Evolutionary conservation across 2,888 invertebrate species (phyloP).

Genomic region (Arctia plantaginis): DNA sequence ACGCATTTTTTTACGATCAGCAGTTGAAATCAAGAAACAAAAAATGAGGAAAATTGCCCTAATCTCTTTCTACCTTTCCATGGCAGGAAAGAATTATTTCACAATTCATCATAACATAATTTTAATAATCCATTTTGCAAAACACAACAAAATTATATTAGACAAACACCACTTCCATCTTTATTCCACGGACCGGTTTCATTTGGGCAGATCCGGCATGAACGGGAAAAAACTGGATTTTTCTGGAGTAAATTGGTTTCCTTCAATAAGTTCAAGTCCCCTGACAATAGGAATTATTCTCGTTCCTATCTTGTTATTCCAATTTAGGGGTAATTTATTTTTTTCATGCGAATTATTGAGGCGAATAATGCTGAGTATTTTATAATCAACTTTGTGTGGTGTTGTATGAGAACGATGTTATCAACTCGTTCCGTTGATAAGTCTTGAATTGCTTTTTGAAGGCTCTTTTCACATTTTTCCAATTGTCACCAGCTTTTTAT

Average conservation of each 20-base stretch:
- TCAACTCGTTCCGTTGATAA: constrained; percentile 39
- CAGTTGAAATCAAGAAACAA: not conserved
- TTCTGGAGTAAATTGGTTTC: constrained; percentile 72
- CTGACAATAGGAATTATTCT: constrained; percentile 78
- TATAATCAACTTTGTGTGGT: constrained; percentile 58
- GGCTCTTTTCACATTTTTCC: constrained; percentile 11
- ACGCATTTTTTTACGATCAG: not conserved
- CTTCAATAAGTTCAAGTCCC: constrained; percentile 76
- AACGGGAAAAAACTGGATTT: constrained; percentile 62
- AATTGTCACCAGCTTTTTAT: constrained; percentile 6
- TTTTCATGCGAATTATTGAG: constrained; percentile 58
- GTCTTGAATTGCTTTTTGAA: constrained; percentile 17
- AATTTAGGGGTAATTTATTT: constrained; percentile 75
- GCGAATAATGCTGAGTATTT: constrained; percentile 54
- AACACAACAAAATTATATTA: constrained; percentile 33
- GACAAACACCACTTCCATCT: constrained; percentile 37
- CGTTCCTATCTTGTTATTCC: constrained; percentile 77
- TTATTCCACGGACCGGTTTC: constrained; percentile 40
- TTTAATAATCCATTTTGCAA: constrained; percentile 39
- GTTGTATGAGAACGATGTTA: constrained; percentile 42
- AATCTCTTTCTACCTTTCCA: not conserved
- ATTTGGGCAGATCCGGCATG: constrained; percentile 38
- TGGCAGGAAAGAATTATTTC: not conserved
- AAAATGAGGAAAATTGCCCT: not conserved
- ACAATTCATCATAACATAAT: constrained; percentile 33